Percentiles rank a stretch among this genome's conserved stretches.
Evolutionary conservation across 2,113 vertebrate species (phyloP).

Genomic region (Larimichthys crocea): DNA sequence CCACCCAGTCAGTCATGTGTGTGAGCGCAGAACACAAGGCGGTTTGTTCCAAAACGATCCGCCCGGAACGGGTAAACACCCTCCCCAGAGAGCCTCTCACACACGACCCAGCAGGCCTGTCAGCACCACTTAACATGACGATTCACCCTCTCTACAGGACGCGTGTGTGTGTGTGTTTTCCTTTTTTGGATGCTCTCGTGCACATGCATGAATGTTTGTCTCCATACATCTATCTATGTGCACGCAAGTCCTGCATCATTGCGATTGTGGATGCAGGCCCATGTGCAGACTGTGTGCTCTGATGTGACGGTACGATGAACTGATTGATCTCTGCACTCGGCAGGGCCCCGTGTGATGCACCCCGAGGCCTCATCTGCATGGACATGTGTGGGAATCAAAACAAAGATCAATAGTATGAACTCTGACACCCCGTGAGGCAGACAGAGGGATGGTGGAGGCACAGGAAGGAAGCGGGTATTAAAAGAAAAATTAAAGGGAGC

Average conservation of each 20-base stretch:
- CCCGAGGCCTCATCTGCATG: slow-evolving; percentile 51
- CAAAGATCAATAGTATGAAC: slow-evolving; percentile 55
- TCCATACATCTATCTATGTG: not conserved
- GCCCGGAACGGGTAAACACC: slow-evolving; percentile 67
- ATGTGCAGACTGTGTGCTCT: not conserved
- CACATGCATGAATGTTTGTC: slow-evolving; percentile 22
- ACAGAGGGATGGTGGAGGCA: slow-evolving; percentile 9
- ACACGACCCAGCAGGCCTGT: slow-evolving; percentile 72
- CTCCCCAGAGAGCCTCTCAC: slow-evolving; percentile 59
- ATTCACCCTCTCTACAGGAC: slow-evolving; percentile 64
- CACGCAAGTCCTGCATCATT: not conserved
- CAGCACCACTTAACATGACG: slow-evolving; percentile 67
- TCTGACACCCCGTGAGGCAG: not conserved
- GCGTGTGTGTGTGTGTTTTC: slow-evolving; percentile 8
- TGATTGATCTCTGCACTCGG: slow-evolving; percentile 59
- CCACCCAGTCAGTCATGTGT: slow-evolving; percentile 14
- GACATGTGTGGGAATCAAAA: slow-evolving; percentile 69
- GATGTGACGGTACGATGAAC: slow-evolving; percentile 35
- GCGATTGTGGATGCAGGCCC: not conserved
- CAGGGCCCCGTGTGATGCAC: not conserved
- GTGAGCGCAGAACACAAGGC: slow-evolving; percentile 67
- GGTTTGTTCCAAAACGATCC: slow-evolving; percentile 72
- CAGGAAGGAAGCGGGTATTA: slow-evolving; percentile 12
- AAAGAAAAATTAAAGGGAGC: not conserved
- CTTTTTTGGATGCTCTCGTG: not conserved